Base-by-base conservation (phyloP, 2,797 vertebrate genomes). In the Gouania willdenowi region DNA sequence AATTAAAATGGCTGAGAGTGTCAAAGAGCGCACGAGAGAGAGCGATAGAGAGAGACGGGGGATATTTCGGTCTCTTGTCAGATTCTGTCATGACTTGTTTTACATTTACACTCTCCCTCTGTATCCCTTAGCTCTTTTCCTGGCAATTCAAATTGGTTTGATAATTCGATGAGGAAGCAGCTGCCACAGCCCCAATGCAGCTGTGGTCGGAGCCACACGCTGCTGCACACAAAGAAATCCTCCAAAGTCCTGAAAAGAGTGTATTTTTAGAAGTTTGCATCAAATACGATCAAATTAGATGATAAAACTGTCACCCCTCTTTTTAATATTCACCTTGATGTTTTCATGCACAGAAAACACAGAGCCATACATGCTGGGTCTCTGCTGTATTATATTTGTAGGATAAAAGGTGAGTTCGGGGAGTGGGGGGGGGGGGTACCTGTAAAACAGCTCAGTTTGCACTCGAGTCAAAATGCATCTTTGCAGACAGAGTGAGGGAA, bases 381-480 rank as follows among this genome's bases (percentile, higher is more conserved):
- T 79, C 75, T 76, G 71, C 76, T 67, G 81, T 73, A 82, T 80
- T 82, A 79, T 80, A 45, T 85, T 79, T 82, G 62, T 69, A 72
- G 49, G 77, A 85, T 70, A 82, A 76, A 53, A 41, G 72, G 47
- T 71, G 26, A 47, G 55, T n/a, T n/a, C n/a, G n/a, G n/a, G n/a
- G n/a, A n/a, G n/a, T n/a, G n/a, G n/a, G n/a, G n/a, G n/a, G n/a
- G 73, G 85, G 82, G 71, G 82, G 78, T 38, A 76, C 76, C 69
- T 69, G 74, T 64, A 75, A 75, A 85, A 81, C 71, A 77, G 74
- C 67, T 72, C 79, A 49, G 74, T 78, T 84, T 84, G 82, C 80
- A 83, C 81, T 79, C 78, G 73, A 86, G 78, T 86, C 81, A 71
- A 79, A 84, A 79, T 80, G 72, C 66, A 73, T 80, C 75, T 75